A percentile compares a stretch with the other conserved stretches of the same genome.
phyloP scores from a whole-genome alignment of 2,113 vertebrate genomes.

The Rallus limicola region DNA sequence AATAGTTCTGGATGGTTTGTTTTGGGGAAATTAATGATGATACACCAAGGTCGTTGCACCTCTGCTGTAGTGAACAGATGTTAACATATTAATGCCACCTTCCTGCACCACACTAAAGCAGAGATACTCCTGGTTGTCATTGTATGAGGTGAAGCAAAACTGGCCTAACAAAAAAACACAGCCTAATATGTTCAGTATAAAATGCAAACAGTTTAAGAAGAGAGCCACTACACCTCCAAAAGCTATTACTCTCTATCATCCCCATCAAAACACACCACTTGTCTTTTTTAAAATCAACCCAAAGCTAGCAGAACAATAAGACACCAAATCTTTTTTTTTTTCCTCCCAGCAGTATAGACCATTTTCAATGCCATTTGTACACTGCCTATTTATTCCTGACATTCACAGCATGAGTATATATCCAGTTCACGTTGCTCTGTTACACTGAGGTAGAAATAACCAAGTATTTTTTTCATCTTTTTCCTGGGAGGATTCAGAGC shows the following conservation, averaged over 20 bases:
- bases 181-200: neutral
- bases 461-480: neutral
- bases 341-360: slow-evolving; percentile 2
- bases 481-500: neutral
- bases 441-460: neutral
- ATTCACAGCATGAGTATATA: neutral
- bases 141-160: neutral
- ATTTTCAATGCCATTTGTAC: slow-evolving; percentile 18
- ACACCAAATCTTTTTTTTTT: neutral
- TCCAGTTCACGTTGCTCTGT: neutral
- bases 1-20: slow-evolving; percentile 67
- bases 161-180: neutral
- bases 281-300: neutral
- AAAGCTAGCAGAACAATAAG: neutral
- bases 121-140: neutral
- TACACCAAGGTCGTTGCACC: slow-evolving; percentile 57
- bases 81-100: slow-evolving; percentile 46
- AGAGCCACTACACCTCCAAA: neutral
- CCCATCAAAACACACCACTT: neutral
- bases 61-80: slow-evolving; percentile 60
- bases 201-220: neutral
- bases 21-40: slow-evolving; percentile 70
- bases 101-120: neutral
- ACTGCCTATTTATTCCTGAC: slow-evolving; percentile 33
- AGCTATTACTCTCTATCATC: neutral